Base-by-base conservation (phyloP, 2,888 invertebrate species). In the Limnephilus lunatus region DNA sequence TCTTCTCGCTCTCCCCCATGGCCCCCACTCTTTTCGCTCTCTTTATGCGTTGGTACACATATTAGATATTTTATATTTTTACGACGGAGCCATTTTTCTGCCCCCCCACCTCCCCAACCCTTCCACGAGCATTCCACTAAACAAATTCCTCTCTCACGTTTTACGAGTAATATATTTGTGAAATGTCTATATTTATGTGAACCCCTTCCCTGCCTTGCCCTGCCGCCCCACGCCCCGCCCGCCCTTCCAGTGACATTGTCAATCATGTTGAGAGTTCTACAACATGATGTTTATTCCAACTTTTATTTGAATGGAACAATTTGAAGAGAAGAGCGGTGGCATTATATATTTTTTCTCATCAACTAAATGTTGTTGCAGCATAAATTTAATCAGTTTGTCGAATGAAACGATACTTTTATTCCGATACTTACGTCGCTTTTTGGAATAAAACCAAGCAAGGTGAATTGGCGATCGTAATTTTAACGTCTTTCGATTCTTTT, bases 21-120 rank as follows among this genome's bases (percentile, higher is more conserved):
- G 25, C 68, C 92, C 89, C 88, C 89, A 82, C 90, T 44, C 82
- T 15, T 30, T 92, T 92, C 93, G 93, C 92, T 91, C 92, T 92
- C 91, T 92, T 93, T 92, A 92, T 93, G 93, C 92, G 92, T 92
- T 92, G 90, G 91, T 90, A 93, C 91, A 92, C 92, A 92, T 92
- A 92, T 93, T 93, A 93, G 92, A 93, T 93, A 92, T 93, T 92
- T 93, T 91, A 93, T 93, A 93, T 92, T 93, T 93, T 93, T 93
- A 92, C 93, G 92, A 91, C 92, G 92, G 91, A 90, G 88, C 92
- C 93, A 92, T 93, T 93, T 93, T 93, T 92, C 89, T 85, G 4
- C 25, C 53, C 83, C 83, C 89, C 86, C 92, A 35, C 85, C 68
- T 68, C 86, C 81, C 89, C 81, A 80, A n/a, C 89, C 81, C 92